These are phyloP conservation scores for Phenacoccus solenopsis DNA, from an alignment of 1,140 invertebrate genomes.

Conservation along the genomic window DNA sequence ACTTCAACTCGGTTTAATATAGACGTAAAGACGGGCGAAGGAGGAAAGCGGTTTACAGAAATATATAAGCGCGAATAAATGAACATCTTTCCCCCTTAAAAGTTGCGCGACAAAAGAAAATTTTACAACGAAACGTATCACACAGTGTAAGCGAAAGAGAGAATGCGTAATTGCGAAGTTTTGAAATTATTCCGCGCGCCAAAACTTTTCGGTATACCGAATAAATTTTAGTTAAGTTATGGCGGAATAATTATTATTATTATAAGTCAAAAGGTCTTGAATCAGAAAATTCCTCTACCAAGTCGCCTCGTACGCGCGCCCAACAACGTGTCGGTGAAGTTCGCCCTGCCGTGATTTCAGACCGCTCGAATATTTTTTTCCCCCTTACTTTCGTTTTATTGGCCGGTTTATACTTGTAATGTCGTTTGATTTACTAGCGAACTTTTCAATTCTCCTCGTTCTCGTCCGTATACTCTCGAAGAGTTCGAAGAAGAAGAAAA, in stretches of 20 bases:
- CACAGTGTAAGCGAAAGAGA: neutral
- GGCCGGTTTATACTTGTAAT: neutral
- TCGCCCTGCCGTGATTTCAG: neutral
- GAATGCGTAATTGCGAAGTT: constrained; percentile 15
- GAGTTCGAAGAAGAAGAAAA: too few species aligned
- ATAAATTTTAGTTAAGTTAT: constrained; percentile 14
- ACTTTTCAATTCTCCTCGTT: too few species aligned
- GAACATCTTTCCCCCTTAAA: constrained; percentile 15
- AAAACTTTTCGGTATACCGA: constrained; percentile 6
- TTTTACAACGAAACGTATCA: constrained; percentile 9
- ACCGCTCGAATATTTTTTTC: too few species aligned
- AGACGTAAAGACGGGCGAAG: neutral
- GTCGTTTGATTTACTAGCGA: neutral
- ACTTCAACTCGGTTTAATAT: constrained; percentile 9
- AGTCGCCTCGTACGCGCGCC: neutral
- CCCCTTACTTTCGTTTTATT: neutral
- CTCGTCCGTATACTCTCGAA: neutral
- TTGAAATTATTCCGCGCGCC: constrained; percentile 11
- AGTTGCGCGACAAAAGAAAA: constrained; percentile 8
- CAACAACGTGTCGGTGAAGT: neutral
- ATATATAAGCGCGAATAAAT: constrained; percentile 11
- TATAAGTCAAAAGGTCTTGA: constrained; percentile 14
- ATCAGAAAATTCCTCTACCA: neutral
- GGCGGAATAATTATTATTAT: constrained; percentile 14
- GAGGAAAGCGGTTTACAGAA: constrained; percentile 13